Percentiles rank a stretch among this genome's conserved stretches.
Conservation (phyloP, 1,140 invertebrate genomes). For the Tetramorium alpestre region DNA sequence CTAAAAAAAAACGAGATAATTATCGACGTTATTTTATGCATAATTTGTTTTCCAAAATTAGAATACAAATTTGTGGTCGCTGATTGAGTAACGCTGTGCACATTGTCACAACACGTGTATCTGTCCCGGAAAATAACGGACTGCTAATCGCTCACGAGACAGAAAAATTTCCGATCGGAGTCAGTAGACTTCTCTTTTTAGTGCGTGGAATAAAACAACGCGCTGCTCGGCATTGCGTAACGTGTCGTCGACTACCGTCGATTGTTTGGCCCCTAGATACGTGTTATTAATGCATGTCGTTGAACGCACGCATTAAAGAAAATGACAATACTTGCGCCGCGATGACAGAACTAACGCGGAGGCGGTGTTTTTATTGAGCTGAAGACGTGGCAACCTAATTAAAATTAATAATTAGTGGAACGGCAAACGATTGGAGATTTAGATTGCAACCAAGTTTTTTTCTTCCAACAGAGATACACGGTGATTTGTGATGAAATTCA, state of each 20-base stretch:
- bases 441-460: neutral
- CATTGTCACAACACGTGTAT: neutral
- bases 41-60: neutral
- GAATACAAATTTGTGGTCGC: neutral
- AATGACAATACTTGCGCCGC: neutral
- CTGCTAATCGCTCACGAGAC: neutral
- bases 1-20: neutral
- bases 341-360: neutral
- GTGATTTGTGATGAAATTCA: neutral
- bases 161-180: neutral
- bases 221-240: neutral
- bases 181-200: neutral
- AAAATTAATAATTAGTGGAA: neutral
- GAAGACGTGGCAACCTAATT: neutral
- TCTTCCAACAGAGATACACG: neutral
- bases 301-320: too few species aligned
- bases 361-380: neutral
- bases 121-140: neutral
- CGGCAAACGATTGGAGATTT: neutral
- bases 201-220: neutral
- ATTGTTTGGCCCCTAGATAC: neutral
- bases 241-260: neutral
- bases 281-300: neutral
- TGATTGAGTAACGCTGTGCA: neutral
- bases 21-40: neutral